Conservation (phyloP, 2,888 invertebrate genomes). For the Diarsia dahlii region DNA sequence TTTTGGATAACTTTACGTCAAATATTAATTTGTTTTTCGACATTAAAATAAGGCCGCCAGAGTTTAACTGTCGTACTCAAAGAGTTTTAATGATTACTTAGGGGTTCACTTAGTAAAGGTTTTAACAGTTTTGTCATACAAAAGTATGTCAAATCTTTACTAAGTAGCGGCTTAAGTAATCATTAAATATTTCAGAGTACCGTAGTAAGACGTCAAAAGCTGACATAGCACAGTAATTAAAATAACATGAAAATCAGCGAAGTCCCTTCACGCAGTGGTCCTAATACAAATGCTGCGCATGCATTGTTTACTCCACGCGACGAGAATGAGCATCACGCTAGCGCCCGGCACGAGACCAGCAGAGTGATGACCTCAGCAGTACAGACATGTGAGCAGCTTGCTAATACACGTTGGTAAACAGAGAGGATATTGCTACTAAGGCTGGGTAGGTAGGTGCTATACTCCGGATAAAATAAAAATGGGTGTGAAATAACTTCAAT, state of each 20-base stretch:
- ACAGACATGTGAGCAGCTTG: conserved; percentile 32
- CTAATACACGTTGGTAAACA: conserved; percentile 16
- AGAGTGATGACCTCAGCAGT: conserved; percentile 61
- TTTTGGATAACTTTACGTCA: neutral
- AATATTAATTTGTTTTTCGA: no score
- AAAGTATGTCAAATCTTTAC: no score
- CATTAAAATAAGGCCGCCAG: no score
- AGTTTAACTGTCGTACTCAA: no score
- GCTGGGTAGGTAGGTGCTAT: no score
- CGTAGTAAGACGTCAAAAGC: no score
- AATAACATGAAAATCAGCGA: neutral
- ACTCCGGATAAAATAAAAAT: neutral
- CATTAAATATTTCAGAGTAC: no score
- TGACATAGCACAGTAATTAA: neutral
- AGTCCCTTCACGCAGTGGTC: conserved; percentile 44
- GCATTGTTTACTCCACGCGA: conserved; percentile 68
- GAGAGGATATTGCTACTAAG: neutral
- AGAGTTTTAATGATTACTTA: no score
- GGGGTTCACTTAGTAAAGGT: no score
- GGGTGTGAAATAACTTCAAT: neutral
- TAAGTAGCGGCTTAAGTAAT: no score
- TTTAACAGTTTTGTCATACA: no score
- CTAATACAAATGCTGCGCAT: conserved; percentile 56
- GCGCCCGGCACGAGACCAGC: conserved; percentile 40
- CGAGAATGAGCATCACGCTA: conserved; percentile 59